Evolutionary conservation across 2,888 invertebrate genomes (phyloP), one percentile per base, ranked within the genome.

Genomic region (Pheosia tremula): DNA sequence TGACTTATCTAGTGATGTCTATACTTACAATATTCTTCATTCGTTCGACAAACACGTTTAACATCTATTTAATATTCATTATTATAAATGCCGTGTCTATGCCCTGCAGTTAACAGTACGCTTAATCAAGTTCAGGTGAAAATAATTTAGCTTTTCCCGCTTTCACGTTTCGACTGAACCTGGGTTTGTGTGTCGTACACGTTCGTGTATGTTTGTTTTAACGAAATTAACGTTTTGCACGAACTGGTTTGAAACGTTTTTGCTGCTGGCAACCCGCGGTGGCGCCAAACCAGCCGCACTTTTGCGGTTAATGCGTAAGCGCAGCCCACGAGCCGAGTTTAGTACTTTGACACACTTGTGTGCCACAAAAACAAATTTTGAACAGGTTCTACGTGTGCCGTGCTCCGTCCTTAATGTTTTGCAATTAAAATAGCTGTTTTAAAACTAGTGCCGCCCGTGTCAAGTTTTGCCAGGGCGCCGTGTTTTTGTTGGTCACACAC

Each of bases 291-390:
- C 62, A 74, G 69, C 77, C 81, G 76, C 78, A 79, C 77, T 84
- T 88, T 88, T 86, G 89, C 86, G 88, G 90, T 89, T 89, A 86
- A 88, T 84, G 86, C 84, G 87, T 85, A 85, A 82, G 78, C 81
- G 77, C 83, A 81, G 77, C 77, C 69, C 74, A 76, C 85, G 83
- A 84, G 3, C 85, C 81, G 82, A 82, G 80, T 86, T 88, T 87
- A 88, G 84, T 83, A 83, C 86, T 88, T 84, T 89, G 92, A 88
- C 91, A 91, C 77, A 92, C 89, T 87, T 91, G 82, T 82, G 60
- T 81, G 74, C 79, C 74, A 71, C 66, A 71, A 61, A 68, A 74
- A 75, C 72, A 64, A 67, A 41, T 69, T 72, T 73, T 56, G 62
- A 65, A 69, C 64, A 63, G 67, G 72, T 75, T 65, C 64, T 64